Evolutionary conservation across 1,140 invertebrate species (phyloP).

Genomic region (Zelostemma sp.): DNA sequence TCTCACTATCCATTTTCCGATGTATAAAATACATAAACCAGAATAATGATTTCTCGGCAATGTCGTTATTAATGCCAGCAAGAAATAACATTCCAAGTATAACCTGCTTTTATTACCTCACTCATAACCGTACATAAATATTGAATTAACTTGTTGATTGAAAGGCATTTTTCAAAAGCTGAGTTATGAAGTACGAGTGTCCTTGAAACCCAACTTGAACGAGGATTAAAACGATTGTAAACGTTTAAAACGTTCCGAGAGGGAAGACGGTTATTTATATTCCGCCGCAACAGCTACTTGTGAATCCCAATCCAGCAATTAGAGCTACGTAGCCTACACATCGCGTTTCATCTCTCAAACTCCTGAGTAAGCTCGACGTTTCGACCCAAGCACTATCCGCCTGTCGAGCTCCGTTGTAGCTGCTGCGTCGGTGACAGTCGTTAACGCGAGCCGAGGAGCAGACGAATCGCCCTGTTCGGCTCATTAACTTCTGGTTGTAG

Average conservation of each 20-base stretch:
- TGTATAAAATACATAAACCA: too few relatives aligned
- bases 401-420: constrained; percentile 37
- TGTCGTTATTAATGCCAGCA: too few relatives aligned
- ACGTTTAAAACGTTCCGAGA: neutral
- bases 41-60: too few relatives aligned
- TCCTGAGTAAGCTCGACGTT: constrained; percentile 10
- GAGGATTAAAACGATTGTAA: neutral
- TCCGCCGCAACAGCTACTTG: constrained; percentile 35
- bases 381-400: constrained; percentile 34
- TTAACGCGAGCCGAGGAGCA: constrained; percentile 53
- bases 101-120: too few relatives aligned
- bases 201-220: neutral
- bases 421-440: constrained; percentile 50
- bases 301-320: constrained; percentile 55
- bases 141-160: neutral
- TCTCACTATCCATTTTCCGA: neutral
- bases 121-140: too few relatives aligned
- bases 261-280: constrained; percentile 54
- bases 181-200: neutral
- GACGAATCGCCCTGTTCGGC: constrained; percentile 30
- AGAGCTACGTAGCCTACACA: constrained; percentile 50
- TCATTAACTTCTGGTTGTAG: constrained; percentile 51
- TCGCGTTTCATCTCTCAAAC: constrained; percentile 22
- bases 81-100: too few relatives aligned
- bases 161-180: neutral